phyloP scores from a whole-genome alignment of 2,888 invertebrate species.

The Ochropleura leucogaster region DNA sequence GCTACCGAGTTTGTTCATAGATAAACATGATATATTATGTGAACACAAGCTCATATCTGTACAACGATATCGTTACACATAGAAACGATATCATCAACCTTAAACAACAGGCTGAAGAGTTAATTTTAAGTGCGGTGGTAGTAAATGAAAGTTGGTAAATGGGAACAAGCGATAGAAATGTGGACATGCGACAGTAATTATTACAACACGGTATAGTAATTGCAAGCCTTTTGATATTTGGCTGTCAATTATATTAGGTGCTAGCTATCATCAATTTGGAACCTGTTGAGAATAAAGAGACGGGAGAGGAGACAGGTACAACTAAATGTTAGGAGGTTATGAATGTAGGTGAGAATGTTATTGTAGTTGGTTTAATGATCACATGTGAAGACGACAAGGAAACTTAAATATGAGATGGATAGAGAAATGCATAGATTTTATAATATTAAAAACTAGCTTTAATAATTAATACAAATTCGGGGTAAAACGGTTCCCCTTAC shows the following conservation, averaged over 20 bases:
- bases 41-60: conserved; percentile 67
- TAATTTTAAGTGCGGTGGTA: conserved; percentile 20
- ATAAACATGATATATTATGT: conserved; percentile 79
- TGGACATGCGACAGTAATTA: conserved; percentile 72
- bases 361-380: background rate
- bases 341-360: conserved; percentile 14
- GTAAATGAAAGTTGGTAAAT: conserved; percentile 31
- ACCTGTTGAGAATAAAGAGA: conserved; percentile 35
- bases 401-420: background rate
- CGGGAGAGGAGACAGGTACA: conserved; percentile 30
- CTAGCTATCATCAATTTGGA: conserved; percentile 60
- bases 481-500: no score
- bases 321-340: conserved; percentile 38
- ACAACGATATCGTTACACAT: conserved; percentile 47
- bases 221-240: conserved; percentile 66
- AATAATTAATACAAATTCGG: no score
- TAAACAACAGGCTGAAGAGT: conserved; percentile 21
- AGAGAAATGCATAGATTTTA: no score
- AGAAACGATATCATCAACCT: conserved; percentile 13
- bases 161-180: conserved; percentile 68
- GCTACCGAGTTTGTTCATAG: conserved; percentile 76
- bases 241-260: conserved; percentile 70
- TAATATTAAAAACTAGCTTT: no score
- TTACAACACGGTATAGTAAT: conserved; percentile 74
- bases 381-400: background rate